phyloP scores from a whole-genome alignment of 1,140 invertebrate species.

The Magallana gigas region DNA sequence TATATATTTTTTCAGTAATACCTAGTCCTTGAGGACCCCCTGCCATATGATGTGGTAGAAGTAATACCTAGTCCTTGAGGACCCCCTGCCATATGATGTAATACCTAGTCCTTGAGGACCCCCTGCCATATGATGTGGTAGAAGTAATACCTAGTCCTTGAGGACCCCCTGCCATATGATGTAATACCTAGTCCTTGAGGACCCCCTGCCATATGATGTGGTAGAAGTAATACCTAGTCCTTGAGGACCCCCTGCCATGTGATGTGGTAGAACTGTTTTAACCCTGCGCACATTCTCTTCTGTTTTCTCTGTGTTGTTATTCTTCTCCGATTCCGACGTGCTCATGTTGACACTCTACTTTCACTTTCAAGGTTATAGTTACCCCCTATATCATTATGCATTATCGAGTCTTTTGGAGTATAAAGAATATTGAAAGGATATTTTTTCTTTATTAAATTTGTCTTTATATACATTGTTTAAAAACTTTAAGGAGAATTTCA shows the following conservation, averaged over 20 bases:
- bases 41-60: slow-evolving; percentile 21
- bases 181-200: neutral
- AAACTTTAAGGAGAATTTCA: too few relatives aligned
- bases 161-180: slow-evolving; percentile 26
- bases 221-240: neutral
- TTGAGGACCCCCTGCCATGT: slow-evolving; percentile 16
- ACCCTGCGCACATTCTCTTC: slow-evolving; percentile 8
- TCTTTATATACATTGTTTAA: too few relatives aligned
- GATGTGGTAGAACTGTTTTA: slow-evolving; percentile 12
- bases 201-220: slow-evolving; percentile 26
- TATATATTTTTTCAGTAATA: neutral
- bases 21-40: slow-evolving; percentile 11
- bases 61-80: too few relatives aligned
- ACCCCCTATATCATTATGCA: slow-evolving; percentile 2
- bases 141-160: too few relatives aligned
- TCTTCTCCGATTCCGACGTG: slow-evolving; percentile 17
- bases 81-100: slow-evolving; percentile 25
- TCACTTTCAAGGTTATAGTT: neutral
- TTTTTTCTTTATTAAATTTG: too few relatives aligned
- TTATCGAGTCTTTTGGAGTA: too few relatives aligned
- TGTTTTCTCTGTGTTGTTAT: neutral
- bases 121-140: slow-evolving; percentile 28
- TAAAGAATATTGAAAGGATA: too few relatives aligned
- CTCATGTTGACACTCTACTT: slow-evolving; percentile 34
- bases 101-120: neutral